Conservation (phyloP, 1,140 invertebrate genomes). For the Drosophila setifemur region DNA sequence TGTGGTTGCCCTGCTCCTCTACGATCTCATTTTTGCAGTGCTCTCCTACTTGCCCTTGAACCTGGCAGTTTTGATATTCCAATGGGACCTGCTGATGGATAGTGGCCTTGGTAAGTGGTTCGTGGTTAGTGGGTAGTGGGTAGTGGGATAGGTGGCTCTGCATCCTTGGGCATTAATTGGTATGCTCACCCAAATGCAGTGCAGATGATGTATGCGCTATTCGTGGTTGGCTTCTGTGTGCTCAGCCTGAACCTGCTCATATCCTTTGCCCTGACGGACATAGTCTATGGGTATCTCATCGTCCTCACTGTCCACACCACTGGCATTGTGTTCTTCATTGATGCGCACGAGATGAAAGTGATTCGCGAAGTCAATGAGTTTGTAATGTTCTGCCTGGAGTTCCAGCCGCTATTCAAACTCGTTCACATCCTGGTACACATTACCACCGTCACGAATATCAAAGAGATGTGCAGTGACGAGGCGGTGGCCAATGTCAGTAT, state of each 20-base stretch:
- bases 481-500: conserved; percentile 48
- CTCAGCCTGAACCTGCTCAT: conserved; percentile 32
- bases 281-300: conserved; percentile 4
- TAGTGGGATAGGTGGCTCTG: too few species aligned
- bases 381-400: neutral
- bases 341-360: neutral
- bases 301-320: conserved; percentile 17
- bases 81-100: conserved; percentile 6
- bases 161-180: too few species aligned
- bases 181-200: too few species aligned
- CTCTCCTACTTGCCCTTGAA: conserved; percentile 10
- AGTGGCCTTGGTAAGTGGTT: conserved; percentile 16
- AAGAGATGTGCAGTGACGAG: neutral
- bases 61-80: conserved; percentile 3
- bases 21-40: conserved; percentile 10
- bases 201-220: too few species aligned
- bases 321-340: conserved; percentile 17
- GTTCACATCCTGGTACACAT: conserved; percentile 8
- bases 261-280: neutral
- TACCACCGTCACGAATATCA: neutral
- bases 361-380: too few species aligned
- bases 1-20: conserved; percentile 19
- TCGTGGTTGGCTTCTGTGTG: conserved; percentile 17
- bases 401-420: conserved; percentile 31
- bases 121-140: too few species aligned